Evolutionary conservation across 2,113 vertebrate species (phyloP), one percentile per base, ranked within the genome.

Genomic region (Sylvia atricapilla): DNA sequence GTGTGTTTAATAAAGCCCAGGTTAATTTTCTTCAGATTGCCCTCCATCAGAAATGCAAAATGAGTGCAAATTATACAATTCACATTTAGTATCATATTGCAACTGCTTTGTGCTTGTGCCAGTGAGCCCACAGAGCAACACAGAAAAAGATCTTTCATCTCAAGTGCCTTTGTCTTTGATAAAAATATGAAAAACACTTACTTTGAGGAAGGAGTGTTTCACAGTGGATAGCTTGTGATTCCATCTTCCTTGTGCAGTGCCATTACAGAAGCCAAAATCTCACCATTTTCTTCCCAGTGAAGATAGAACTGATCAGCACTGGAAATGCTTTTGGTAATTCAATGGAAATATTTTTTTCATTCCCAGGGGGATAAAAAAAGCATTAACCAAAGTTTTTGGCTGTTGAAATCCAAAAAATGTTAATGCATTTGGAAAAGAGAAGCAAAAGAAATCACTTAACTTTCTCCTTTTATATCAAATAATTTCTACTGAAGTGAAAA

Each of bases 11-110:
- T 94, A 95, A 88, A 59, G 12, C 43, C 50, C 78, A 50, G 64
- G 80, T 89, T 84, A 68, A 84, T 95, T 89, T 94, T 88, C 88
- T 63, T 94, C 49, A 84, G 90, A 64, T 84, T 82, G 37, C 49
- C 53, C 80, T 53, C 81, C 84, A 84, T 75, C 84, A 84, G 74
- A 92, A 87, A 91, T 64, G 69, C 55, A 95, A 96, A 97, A 80
- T 69, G 24, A 90, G 55, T 53, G 17, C 72, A 93, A 90, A 93
- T 64, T 60, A 86, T 37, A 59, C 49, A 35, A 78, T 67, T 90
- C 72, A 60, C 58, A 74, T 85, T 66, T 74, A 77, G n/a, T 70
- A 73, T 95, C 55, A 24, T 5, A 20, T 82, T 93, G 35, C 63
- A 90, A 73, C 18, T 24, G 19, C 78, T 95, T 89, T 94, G 81